Percentiles rank a stretch among this genome's conserved stretches.
These are phyloP conservation scores for Synergus umbraculus DNA, from an alignment of 2,888 invertebrate genomes.

Conservation along the genomic window DNA sequence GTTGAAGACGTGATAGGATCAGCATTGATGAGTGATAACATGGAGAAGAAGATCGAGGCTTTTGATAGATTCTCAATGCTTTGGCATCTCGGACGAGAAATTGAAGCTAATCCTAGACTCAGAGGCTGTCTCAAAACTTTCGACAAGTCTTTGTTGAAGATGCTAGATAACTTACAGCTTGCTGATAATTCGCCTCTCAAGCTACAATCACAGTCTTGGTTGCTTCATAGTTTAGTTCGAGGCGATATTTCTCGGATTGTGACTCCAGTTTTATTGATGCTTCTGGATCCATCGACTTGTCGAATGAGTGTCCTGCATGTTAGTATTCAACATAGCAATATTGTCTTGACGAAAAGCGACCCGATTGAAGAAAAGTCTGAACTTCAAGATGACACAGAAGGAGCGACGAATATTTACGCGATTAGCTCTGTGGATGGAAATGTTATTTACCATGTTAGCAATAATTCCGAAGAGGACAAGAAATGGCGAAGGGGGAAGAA, in stretches of 20 bases:
- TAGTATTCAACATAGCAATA: slow-evolving; percentile 80
- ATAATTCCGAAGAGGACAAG: slow-evolving; percentile 72
- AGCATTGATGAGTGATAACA: slow-evolving; percentile 76
- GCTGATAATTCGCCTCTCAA: slow-evolving; percentile 81
- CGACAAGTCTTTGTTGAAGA: slow-evolving; percentile 86
- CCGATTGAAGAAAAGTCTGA: slow-evolving; percentile 70
- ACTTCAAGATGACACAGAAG: slow-evolving; percentile 71
- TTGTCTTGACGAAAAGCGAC: slow-evolving; percentile 70
- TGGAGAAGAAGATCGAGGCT: slow-evolving; percentile 79
- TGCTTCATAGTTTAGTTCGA: slow-evolving; percentile 85
- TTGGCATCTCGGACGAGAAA: slow-evolving; percentile 88
- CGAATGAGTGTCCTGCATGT: slow-evolving; percentile 89
- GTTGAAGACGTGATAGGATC: slow-evolving; percentile 85
- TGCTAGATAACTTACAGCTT: slow-evolving; percentile 84
- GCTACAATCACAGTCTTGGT: slow-evolving; percentile 86
- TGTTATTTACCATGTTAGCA: slow-evolving; percentile 83
- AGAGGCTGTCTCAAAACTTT: slow-evolving; percentile 79
- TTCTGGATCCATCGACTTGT: slow-evolving; percentile 88
- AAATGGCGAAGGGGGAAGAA: slow-evolving; percentile 58
- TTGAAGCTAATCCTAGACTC: slow-evolving; percentile 79
- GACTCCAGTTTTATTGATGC: slow-evolving; percentile 86
- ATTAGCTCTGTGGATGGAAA: slow-evolving; percentile 91
- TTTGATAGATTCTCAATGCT: slow-evolving; percentile 84
- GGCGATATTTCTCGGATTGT: slow-evolving; percentile 89
- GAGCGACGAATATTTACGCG: slow-evolving; percentile 84